These are phyloP conservation scores for Netelia fuscicornis DNA, from an alignment of 2,888 invertebrate genomes.

Conservation along the genomic window DNA sequence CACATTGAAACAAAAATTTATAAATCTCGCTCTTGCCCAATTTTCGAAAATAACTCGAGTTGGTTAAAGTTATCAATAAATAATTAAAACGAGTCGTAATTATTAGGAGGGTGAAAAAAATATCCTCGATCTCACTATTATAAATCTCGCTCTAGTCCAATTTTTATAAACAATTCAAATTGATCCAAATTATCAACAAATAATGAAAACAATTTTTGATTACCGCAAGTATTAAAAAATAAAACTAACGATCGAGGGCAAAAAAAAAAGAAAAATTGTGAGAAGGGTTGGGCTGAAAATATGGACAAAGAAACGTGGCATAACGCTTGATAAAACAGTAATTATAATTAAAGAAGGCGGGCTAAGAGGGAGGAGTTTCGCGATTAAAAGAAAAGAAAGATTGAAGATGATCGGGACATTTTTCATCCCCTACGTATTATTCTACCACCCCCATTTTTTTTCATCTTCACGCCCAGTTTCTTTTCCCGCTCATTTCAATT, in stretches of 20 bases:
- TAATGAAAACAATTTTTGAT: no score
- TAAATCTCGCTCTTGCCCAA: no score
- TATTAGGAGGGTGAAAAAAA: no score
- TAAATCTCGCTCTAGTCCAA: no score
- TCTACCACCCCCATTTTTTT: not conserved
- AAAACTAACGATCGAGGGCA: conserved; percentile 31
- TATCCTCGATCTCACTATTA: no score
- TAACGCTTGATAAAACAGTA: conserved; percentile 25
- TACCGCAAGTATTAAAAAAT: no score
- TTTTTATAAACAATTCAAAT: no score
- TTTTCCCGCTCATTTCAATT: not conserved
- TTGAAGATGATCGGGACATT: conserved; percentile 7
- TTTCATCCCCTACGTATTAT: not conserved
- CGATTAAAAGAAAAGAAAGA: conserved; percentile 26
- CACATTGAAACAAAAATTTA: no score
- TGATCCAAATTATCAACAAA: no score
- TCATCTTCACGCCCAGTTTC: not conserved
- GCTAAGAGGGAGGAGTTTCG: not conserved
- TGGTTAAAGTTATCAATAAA: no score
- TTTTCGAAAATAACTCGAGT: no score
- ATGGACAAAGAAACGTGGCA: conserved; percentile 31
- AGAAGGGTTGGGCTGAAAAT: conserved; percentile 10
- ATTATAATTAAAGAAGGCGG: conserved; percentile 11
- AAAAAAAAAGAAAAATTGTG: conserved; percentile 19
- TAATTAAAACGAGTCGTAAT: no score